Conservation (phyloP, 1,140 invertebrate species). For the Odontomachus brunneus region DNA sequence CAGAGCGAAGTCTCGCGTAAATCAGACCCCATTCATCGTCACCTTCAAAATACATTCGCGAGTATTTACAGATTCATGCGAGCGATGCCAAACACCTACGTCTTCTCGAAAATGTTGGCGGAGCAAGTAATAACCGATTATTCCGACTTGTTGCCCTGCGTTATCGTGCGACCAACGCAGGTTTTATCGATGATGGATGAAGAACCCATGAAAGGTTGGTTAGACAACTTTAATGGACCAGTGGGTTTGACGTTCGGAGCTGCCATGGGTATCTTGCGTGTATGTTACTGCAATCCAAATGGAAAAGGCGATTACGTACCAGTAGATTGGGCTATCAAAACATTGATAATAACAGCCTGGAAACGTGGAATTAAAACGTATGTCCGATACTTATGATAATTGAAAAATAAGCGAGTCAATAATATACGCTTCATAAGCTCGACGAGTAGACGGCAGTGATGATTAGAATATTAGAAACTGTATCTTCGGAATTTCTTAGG, state of each 20-base stretch:
- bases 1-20: background rate
- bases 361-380: slow-evolving; percentile 88
- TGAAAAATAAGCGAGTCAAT: background rate
- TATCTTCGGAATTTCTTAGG: too few relatives aligned
- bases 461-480: too few relatives aligned
- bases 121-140: slow-evolving; percentile 92
- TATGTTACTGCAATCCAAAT: slow-evolving; percentile 88
- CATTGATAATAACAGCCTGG: slow-evolving; percentile 91
- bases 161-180: slow-evolving; percentile 96
- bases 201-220: slow-evolving; percentile 93
- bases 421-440: background rate
- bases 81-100: slow-evolving; percentile 94
- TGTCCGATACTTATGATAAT: too few relatives aligned
- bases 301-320: slow-evolving; percentile 92
- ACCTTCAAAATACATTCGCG: background rate
- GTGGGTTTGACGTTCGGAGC: slow-evolving; percentile 90
- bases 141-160: slow-evolving; percentile 89
- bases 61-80: slow-evolving; percentile 86
- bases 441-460: background rate
- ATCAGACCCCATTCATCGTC: background rate
- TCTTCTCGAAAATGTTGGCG: slow-evolving; percentile 93
- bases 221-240: slow-evolving; percentile 98
- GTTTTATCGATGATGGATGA: slow-evolving; percentile 88
- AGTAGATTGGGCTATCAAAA: slow-evolving; percentile 94
- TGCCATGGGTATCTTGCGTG: slow-evolving; percentile 93